These are phyloP conservation scores for Mus pahari DNA, from an alignment of 2,113 vertebrate species.

Conservation along the genomic window DNA sequence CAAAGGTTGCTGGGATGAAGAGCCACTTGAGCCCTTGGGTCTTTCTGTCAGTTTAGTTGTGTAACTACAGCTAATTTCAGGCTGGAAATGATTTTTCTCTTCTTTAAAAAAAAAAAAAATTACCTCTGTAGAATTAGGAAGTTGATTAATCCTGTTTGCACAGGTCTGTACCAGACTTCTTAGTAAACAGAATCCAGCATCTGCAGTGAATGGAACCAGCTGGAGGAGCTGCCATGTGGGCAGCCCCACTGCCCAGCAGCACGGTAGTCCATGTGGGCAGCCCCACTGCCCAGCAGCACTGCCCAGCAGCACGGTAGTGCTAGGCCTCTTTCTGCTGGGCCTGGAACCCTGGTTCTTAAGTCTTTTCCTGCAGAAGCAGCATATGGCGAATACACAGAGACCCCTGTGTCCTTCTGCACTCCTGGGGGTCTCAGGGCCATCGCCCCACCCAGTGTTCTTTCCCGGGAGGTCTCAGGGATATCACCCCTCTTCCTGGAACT, in stretches of 20 bases:
- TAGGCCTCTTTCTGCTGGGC: background rate
- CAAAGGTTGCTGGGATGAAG: background rate
- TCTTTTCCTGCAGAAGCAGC: background rate
- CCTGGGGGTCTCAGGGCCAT: no score
- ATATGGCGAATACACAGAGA: fast-evolving
- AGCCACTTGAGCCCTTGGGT: background rate
- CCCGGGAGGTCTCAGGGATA: background rate
- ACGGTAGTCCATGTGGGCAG: fast-evolving
- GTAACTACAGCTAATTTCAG: background rate
- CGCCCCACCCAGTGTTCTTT: background rate
- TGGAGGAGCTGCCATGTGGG: fast-evolving
- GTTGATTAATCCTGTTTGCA: fast-evolving
- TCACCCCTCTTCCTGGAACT: background rate
- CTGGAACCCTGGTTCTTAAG: fast-evolving
- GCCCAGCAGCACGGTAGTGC: fast-evolving
- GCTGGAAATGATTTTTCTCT: background rate
- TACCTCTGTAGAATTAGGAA: fast-evolving
- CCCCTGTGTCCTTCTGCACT: background rate
- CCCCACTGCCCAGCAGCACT: fast-evolving
- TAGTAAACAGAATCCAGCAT: background rate
- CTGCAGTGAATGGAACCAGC: fast-evolving
- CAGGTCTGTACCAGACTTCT: no score
- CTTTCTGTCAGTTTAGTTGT: background rate
- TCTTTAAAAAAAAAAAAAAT: background rate
- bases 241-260: fast-evolving